phyloP scores from a whole-genome alignment of 2,888 invertebrate species.

The Campopleginae sp. region DNA sequence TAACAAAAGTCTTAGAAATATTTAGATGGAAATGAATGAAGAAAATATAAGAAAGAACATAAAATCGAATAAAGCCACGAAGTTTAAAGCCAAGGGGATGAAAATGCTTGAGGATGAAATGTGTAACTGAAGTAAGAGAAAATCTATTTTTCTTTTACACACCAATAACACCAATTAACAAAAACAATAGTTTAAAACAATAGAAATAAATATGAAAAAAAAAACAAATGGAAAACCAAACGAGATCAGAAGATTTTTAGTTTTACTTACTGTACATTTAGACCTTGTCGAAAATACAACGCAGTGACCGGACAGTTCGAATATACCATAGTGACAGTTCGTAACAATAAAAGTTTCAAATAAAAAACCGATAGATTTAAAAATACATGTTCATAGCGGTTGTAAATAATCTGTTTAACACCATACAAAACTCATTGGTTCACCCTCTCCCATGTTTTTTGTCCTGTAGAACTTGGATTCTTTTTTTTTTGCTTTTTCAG shows the following conservation, averaged over 20 bases:
- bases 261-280: conserved; percentile 47
- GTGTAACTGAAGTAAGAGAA: conserved; percentile 54
- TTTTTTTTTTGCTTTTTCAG: conserved; percentile 69
- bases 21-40: conserved; percentile 45
- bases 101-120: conserved; percentile 45
- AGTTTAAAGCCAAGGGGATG: conserved; percentile 32
- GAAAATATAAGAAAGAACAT: conserved; percentile 10
- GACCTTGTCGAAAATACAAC: conserved; percentile 27
- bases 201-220: conserved; percentile 61
- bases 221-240: conserved; percentile 40
- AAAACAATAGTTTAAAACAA: conserved; percentile 56
- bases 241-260: conserved; percentile 48
- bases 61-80: conserved; percentile 21
- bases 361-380: conserved; percentile 32
- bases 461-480: conserved; percentile 64
- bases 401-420: conserved; percentile 81
- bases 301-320: conserved; percentile 55
- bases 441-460: conserved; percentile 67
- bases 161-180: conserved; percentile 57
- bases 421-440: conserved; percentile 68
- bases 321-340: conserved; percentile 51
- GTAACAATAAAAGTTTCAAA: conserved; percentile 30
- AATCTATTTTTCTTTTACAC: conserved; percentile 59
- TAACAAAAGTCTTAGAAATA: conserved; percentile 55
- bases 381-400: conserved; percentile 71